Evolutionary conservation across 1,140 invertebrate species (phyloP).

Genomic region (Drosophila ananassae): DNA sequence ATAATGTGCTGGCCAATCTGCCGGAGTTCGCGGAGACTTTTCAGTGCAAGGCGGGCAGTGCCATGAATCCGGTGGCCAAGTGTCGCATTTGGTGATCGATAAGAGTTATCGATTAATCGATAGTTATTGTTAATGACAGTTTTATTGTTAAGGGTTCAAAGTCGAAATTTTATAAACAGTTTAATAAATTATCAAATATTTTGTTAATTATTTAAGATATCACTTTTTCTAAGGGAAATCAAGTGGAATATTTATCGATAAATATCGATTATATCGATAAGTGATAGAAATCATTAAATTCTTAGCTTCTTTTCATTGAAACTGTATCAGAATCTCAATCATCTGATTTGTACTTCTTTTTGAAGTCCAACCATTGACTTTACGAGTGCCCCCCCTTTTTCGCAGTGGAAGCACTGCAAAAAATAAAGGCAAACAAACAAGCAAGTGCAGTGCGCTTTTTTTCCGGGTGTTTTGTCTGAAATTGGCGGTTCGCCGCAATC

Average conservation of each 20-base stretch:
- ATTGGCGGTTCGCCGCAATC: conserved; percentile 44
- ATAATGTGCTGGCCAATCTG: conserved; percentile 75
- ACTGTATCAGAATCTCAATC: too few relatives aligned
- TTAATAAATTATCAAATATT: too few relatives aligned
- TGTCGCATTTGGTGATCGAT: conserved; percentile 67
- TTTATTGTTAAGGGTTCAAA: background rate
- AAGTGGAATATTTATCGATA: background rate
- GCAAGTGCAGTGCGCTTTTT: conserved; percentile 9
- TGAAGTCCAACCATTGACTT: background rate
- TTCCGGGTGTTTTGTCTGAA: conserved; percentile 16
- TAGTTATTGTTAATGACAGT: background rate
- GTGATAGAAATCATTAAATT: too few relatives aligned
- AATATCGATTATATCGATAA: too few relatives aligned
- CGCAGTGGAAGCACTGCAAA: background rate
- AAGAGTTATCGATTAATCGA: background rate
- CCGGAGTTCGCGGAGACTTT: conserved; percentile 67
- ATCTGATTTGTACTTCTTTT: background rate
- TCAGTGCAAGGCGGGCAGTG: conserved; percentile 50
- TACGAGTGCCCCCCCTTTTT: background rate
- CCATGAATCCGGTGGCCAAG: conserved; percentile 67
- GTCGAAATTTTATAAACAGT: too few relatives aligned
- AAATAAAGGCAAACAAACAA: conserved; percentile 4
- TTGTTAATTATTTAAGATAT: background rate
- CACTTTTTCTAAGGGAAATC: background rate
- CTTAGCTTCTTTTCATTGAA: too few relatives aligned